Evolutionary conservation across 2,113 vertebrate genomes (phyloP).

Genomic region (Alectura lathami): DNA sequence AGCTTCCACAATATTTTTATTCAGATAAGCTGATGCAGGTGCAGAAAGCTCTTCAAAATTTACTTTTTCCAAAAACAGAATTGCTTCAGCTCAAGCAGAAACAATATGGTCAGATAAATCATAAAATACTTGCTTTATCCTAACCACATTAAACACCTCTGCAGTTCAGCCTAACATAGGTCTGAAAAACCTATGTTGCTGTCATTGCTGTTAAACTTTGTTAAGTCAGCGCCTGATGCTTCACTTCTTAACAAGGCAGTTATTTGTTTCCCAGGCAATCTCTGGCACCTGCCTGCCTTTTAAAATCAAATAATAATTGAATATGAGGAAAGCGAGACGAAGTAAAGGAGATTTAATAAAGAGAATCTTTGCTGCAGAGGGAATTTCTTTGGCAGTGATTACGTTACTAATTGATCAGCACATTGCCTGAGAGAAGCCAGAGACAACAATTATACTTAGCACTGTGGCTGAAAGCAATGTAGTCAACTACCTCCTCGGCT

Average conservation of each 20-base stretch:
- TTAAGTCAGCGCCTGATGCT: slow-evolving; percentile 49
- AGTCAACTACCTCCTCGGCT: slow-evolving; percentile 98
- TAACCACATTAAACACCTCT: neutral
- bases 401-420: slow-evolving; percentile 74
- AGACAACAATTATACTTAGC: slow-evolving; percentile 72
- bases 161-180: neutral
- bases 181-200: neutral
- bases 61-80: neutral
- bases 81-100: neutral
- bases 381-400: slow-evolving; percentile 75
- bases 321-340: slow-evolving; percentile 67
- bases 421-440: slow-evolving; percentile 67
- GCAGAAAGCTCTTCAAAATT: slow-evolving; percentile 1
- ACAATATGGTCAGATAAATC: neutral
- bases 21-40: slow-evolving; percentile 29
- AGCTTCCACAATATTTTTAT: slow-evolving; percentile 29
- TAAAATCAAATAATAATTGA: slow-evolving; percentile 79
- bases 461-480: slow-evolving; percentile 76
- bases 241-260: slow-evolving; percentile 66
- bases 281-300: slow-evolving; percentile 73
- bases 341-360: slow-evolving; percentile 75
- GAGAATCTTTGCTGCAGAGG: slow-evolving; percentile 67
- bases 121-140: neutral
- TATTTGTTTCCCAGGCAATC: slow-evolving; percentile 73
- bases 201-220: slow-evolving; percentile 39